These are phyloP conservation scores for Chaetodon auriga DNA, from an alignment of 2,113 vertebrate genomes.

Conservation along the genomic window DNA sequence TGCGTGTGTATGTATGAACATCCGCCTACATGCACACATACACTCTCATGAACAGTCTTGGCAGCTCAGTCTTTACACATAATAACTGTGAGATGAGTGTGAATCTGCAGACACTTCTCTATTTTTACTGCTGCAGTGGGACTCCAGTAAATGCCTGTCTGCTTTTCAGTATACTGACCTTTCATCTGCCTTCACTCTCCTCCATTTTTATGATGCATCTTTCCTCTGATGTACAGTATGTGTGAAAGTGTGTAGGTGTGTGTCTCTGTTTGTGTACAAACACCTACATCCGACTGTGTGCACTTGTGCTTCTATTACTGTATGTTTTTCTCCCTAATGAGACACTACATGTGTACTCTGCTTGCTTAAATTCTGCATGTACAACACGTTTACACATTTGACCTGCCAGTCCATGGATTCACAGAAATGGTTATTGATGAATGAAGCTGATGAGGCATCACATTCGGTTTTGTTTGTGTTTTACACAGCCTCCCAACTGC, in stretches of 20 bases:
- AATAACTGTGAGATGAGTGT: constrained; percentile 47
- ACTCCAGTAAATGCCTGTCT: constrained; percentile 38
- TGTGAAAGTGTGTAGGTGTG: constrained; percentile 21
- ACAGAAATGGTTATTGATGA: too few species aligned
- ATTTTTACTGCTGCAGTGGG: constrained; percentile 48
- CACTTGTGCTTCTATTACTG: neutral
- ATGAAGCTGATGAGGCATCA: too few species aligned
- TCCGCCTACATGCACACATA: neutral
- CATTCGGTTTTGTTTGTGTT: too few species aligned
- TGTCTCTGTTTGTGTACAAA: constrained; percentile 20
- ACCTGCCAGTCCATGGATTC: too few species aligned
- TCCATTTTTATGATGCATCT: constrained; percentile 50
- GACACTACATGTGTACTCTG: neutral
- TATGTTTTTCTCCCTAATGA: neutral
- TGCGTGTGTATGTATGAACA: neutral
- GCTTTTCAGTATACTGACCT: constrained; percentile 67
- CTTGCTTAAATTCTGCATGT: neutral
- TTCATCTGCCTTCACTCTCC: constrained; percentile 54
- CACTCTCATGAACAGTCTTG: neutral
- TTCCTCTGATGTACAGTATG: constrained; percentile 5
- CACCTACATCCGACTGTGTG: constrained; percentile 15
- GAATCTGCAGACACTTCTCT: constrained; percentile 54
- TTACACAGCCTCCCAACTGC: too few species aligned
- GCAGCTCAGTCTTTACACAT: constrained; percentile 35
- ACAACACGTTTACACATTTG: neutral